These are phyloP conservation scores for Macrotus californicus DNA, from an alignment of 2,113 vertebrate species.

Conservation along the genomic window DNA sequence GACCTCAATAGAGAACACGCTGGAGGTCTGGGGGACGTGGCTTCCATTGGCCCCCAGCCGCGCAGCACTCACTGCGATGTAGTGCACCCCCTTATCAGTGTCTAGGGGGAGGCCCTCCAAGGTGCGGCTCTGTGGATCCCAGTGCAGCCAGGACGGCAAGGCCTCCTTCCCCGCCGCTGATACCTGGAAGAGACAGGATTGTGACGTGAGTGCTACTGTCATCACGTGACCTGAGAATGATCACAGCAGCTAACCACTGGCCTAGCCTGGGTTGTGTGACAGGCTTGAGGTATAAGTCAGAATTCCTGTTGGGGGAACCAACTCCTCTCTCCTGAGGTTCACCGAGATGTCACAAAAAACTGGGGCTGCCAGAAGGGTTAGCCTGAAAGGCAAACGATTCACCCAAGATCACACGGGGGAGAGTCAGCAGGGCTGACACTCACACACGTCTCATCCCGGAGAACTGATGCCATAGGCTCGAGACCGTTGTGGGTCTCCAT, in stretches of 20 bases:
- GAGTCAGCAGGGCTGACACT: background rate
- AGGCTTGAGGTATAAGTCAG: background rate
- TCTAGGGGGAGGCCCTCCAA: constrained; percentile 93
- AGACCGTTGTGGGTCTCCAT: background rate
- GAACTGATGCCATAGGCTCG: background rate
- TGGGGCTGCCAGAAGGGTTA: background rate
- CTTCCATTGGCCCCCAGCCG: constrained; percentile 82
- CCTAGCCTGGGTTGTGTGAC: background rate
- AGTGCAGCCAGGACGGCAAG: constrained; percentile 92
- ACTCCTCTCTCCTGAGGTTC: background rate
- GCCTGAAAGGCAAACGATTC: background rate
- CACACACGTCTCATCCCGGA: background rate
- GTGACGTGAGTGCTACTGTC: background rate
- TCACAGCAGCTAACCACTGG: fast-evolving
- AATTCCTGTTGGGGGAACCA: constrained; percentile 6
- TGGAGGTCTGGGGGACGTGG: constrained; percentile 81
- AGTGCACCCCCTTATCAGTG: constrained; percentile 93
- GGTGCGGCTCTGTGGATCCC: constrained; percentile 84
- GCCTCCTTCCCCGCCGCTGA: constrained; percentile 88
- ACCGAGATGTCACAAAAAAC: background rate
- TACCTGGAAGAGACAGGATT: constrained; percentile 78
- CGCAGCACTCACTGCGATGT: constrained; percentile 86
- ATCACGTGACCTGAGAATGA: background rate
- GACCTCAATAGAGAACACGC: constrained; percentile 94
- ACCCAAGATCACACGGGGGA: background rate